These are phyloP conservation scores for Oryzias woworae DNA, from an alignment of 2,113 vertebrate species.

Conservation along the genomic window DNA sequence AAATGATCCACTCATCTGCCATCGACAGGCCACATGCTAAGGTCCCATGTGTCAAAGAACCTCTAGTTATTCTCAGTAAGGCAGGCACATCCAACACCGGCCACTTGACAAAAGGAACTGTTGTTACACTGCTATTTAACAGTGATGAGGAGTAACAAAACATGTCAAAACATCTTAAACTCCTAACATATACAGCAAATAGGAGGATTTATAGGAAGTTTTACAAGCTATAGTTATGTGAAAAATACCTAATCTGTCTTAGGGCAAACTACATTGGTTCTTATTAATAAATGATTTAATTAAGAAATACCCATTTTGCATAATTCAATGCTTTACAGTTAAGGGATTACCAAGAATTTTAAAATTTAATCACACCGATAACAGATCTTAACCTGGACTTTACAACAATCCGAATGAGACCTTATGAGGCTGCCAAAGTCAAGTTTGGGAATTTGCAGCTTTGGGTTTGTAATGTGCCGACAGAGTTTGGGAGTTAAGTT, in stretches of 20 bases:
- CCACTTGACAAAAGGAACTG: conserved; percentile 14
- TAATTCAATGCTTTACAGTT: conserved; percentile 31
- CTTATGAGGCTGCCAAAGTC: not conserved
- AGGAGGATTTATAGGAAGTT: conserved; percentile 4
- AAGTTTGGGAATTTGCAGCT: conserved; percentile 16
- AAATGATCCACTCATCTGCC: conserved; percentile 58
- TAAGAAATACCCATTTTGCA: conserved; percentile 29
- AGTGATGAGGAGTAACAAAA: not conserved
- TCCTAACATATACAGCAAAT: not conserved
- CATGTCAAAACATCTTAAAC: conserved; percentile 8
- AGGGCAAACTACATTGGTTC: conserved; percentile 31
- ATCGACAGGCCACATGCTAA: conserved; percentile 45
- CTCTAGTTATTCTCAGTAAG: conserved; percentile 53
- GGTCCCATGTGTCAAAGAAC: conserved; percentile 35
- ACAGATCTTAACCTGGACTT: not conserved
- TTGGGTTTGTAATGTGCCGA: conserved; percentile 2
- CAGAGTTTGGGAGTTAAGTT: conserved; percentile 21
- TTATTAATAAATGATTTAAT: conserved; percentile 51
- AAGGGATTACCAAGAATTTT: conserved; percentile 8
- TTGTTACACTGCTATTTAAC: not conserved
- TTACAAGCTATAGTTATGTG: conserved; percentile 11
- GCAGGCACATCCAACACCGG: conserved; percentile 47
- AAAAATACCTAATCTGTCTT: conserved; percentile 34
- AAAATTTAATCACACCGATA: conserved; percentile 2
- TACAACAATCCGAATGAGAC: not conserved